phyloP scores from a whole-genome alignment of 2,797 vertebrate species.

The Schizopygopsis malacanthus region DNA sequence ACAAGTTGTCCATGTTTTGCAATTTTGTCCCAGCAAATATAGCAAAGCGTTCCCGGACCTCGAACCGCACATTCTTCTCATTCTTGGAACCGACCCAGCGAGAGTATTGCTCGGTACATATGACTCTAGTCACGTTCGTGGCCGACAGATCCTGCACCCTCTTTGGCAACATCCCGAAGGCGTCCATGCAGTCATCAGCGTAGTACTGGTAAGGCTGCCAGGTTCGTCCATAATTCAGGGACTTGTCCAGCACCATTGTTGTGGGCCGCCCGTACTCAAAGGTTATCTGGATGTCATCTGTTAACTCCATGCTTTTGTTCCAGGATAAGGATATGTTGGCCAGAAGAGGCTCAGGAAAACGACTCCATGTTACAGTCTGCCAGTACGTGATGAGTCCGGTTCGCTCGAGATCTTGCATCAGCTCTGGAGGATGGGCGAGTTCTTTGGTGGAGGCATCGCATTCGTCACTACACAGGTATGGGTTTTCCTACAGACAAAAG shows the following conservation, averaged over 20 bases:
- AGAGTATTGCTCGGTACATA: constrained; percentile 97
- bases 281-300: constrained; percentile 91
- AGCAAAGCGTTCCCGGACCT: constrained; percentile 91
- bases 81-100: constrained; percentile 88
- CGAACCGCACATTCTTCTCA: constrained; percentile 92
- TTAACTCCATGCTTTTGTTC: constrained; percentile 97
- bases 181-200: constrained; percentile 93
- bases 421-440: constrained; percentile 92
- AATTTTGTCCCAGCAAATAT: constrained; percentile 93
- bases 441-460: constrained; percentile 93
- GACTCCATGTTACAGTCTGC: constrained; percentile 96
- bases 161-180: constrained; percentile 93
- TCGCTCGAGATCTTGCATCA: constrained; percentile 95
- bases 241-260: constrained; percentile 96
- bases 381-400: constrained; percentile 93
- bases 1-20: constrained; percentile 92
- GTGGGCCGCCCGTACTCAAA: constrained; percentile 96
- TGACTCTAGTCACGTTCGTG: constrained; percentile 90
- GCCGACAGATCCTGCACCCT: constrained; percentile 89
- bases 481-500: constrained; percentile 85
- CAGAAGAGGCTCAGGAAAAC: constrained; percentile 89
- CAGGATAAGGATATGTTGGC: constrained; percentile 95
- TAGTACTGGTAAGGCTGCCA: constrained; percentile 98
- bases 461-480: constrained; percentile 97
- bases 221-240: constrained; percentile 89